Conservation (phyloP, 2,113 vertebrate genomes). For the Acinonyx jubatus region DNA sequence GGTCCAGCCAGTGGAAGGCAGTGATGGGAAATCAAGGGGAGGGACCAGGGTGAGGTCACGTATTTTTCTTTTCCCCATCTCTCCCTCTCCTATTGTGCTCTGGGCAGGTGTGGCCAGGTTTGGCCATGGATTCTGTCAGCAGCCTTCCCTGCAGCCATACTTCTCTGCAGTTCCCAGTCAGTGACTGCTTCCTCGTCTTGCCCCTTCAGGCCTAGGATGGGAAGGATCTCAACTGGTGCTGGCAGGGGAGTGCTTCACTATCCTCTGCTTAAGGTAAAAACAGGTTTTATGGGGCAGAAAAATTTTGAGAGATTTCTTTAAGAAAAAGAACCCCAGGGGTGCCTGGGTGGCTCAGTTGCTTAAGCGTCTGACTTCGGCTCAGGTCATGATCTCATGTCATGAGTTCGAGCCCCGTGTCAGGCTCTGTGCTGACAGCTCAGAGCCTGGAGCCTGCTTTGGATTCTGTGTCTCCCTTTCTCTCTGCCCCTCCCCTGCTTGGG, state of each 20-base stretch:
- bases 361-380: too few relatives aligned
- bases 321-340: not conserved
- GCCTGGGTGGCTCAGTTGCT: too few relatives aligned
- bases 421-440: too few relatives aligned
- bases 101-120: not conserved
- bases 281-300: not conserved
- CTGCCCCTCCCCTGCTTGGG: too few relatives aligned
- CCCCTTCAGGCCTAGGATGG: not conserved
- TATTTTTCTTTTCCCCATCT: not conserved
- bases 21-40: not conserved
- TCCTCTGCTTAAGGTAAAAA: not conserved
- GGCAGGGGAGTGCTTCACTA: not conserved
- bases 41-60: not conserved
- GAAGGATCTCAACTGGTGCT: not conserved
- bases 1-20: not conserved
- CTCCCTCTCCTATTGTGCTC: not conserved
- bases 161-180: not conserved
- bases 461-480: too few relatives aligned
- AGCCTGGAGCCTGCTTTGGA: too few relatives aligned
- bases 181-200: not conserved
- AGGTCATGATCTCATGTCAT: too few relatives aligned
- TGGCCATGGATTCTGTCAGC: not conserved
- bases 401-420: too few relatives aligned
- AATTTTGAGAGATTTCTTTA: slow-evolving; percentile 16
- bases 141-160: not conserved